Base-by-base conservation (phyloP, 1,140 invertebrate genomes). In the Glossosoma conforme region DNA sequence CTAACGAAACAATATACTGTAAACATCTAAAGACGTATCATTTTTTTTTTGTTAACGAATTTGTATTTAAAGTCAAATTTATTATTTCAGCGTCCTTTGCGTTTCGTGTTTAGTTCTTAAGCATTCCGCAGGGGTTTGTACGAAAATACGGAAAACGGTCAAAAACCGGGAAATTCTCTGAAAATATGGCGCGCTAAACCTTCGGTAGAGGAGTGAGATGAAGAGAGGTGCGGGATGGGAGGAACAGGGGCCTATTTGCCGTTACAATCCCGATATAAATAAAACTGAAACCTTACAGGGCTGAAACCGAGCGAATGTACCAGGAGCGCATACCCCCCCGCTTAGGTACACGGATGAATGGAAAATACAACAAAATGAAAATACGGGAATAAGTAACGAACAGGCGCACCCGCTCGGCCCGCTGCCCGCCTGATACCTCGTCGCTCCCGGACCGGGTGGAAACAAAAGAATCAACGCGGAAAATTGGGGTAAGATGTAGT, bases 401-500 rank as follows among this genome's bases (percentile, higher is more conserved):
- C 36, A 10, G 24, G 50, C 44, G 42, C 44, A 24, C 36, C 46
- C 41, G 30, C 37, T 30, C 17, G 35, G 21, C 36, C 36, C 45
- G n/a, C 8, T 36, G n/a, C n/a, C 24, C 24, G 24, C 24, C 24
- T n/a, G n/a, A n/a, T n/a, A n/a, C n/a, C n/a, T n/a, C n/a, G 15
- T 13, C 36, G 18, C 37, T 5, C 46, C 37, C 14, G 19, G 19
- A n/a, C 43, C 43, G 43, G 15, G 35, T 36, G 13, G 38, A 48
- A 56, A 58, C 52, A 55, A 53, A 56, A 56, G 55, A 58, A 53
- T 53, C 55, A 53, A 46, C 55, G 55, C 50, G 55, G 50, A 58
- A 58, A 58, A 58, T 58, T 58, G 55, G 55, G 55, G 50, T 49
- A 53, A 58, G 55, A 58, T 50, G 55, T 58, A 53, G n/a, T n/a